Conservation (phyloP, 92 coral and sea anemone genomes). For the Palythoa grandis region DNA sequence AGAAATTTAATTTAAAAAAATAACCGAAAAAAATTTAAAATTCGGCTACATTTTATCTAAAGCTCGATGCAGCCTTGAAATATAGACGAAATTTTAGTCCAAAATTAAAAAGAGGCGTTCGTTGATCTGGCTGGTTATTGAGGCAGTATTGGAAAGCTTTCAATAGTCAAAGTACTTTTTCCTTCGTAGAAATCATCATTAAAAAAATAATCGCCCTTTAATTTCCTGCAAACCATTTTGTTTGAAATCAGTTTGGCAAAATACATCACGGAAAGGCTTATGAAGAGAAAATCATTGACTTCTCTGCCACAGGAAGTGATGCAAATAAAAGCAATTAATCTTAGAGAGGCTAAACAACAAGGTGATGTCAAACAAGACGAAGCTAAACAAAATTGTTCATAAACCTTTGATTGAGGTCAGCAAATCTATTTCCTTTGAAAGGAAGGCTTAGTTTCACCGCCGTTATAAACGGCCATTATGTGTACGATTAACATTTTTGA, state of each 20-base stretch:
- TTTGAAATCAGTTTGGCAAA: slow-evolving; percentile 21
- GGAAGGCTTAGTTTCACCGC: neutral
- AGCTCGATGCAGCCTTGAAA: neutral
- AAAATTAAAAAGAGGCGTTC: neutral
- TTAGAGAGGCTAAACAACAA: slow-evolving; percentile 6
- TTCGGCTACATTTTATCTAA: neutral
- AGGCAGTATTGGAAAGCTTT: neutral
- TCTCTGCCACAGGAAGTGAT: slow-evolving; percentile 35
- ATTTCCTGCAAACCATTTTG: slow-evolving; percentile 61
- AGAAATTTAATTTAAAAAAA: neutral
- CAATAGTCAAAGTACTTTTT: slow-evolving; percentile 33
- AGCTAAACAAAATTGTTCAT: slow-evolving; percentile 22
- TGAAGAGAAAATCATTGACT: slow-evolving; percentile 41
- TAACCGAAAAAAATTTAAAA: neutral
- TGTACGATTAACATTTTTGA: neutral
- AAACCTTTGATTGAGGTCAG: slow-evolving; percentile 34
- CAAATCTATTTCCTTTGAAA: slow-evolving; percentile 32
- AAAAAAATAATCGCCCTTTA: slow-evolving; percentile 38
- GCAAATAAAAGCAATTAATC: slow-evolving; percentile 42
- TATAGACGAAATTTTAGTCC: neutral
- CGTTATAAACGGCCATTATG: slow-evolving; percentile 22
- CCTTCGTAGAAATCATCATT: slow-evolving; percentile 24
- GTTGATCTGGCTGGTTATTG: neutral
- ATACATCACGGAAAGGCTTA: slow-evolving; percentile 20
- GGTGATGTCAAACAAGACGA: slow-evolving; percentile 3